Conservation (phyloP, 37 sponge, comb jelly and placozoan genomes). For the Bolinopsis microptera region DNA sequence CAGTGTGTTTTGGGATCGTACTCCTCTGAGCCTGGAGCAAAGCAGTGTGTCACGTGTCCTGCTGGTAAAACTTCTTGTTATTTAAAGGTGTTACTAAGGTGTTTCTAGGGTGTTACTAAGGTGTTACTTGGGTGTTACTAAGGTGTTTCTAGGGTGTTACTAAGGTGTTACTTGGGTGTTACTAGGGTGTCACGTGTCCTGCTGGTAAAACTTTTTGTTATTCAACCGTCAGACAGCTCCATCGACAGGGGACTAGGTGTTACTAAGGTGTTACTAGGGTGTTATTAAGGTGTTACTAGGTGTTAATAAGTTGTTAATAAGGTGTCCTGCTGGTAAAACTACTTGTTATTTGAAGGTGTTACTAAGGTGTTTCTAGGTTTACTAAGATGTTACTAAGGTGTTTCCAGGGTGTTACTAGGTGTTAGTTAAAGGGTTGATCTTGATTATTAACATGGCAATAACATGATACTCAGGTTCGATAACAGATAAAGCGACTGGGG, state of each 20-base stretch:
- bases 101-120: not conserved
- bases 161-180: too few relatives aligned
- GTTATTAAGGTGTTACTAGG: too few relatives aligned
- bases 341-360: not conserved
- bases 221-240: not conserved
- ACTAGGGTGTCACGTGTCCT: not conserved
- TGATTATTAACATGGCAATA: too few relatives aligned
- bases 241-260: not conserved
- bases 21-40: not conserved
- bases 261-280: too few relatives aligned
- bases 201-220: too few relatives aligned
- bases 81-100: not conserved
- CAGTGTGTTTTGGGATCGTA: not conserved
- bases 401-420: too few relatives aligned
- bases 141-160: too few relatives aligned
- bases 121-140: too few relatives aligned
- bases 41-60: not conserved
- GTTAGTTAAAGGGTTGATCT: too few relatives aligned
- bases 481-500: not conserved
- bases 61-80: too few relatives aligned
- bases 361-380: not conserved
- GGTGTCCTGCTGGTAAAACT: not conserved
- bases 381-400: too few relatives aligned
- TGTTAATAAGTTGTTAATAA: not conserved
- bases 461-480: not conserved